Evolutionary conservation across 2,888 invertebrate genomes (phyloP).

Genomic region (Plagodis dolabraria): DNA sequence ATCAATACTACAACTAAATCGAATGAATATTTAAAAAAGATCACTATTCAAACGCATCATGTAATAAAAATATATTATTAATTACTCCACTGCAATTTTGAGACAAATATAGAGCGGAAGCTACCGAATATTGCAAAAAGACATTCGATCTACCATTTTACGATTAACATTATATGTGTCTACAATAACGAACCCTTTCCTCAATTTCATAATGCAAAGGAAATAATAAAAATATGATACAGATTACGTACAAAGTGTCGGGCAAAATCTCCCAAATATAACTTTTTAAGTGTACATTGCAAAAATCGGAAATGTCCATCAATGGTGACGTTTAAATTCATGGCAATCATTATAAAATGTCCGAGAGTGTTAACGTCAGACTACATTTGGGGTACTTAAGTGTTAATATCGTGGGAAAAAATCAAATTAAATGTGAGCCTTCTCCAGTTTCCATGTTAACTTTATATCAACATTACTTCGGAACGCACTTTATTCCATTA

Average conservation of each 20-base stretch:
- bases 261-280: slow-evolving; percentile 38
- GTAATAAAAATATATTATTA: neutral
- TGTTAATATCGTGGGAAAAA: slow-evolving; percentile 47
- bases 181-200: slow-evolving; percentile 36
- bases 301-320: slow-evolving; percentile 52
- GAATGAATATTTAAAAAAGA: too few species aligned
- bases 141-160: slow-evolving; percentile 21
- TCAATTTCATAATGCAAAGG: slow-evolving; percentile 44
- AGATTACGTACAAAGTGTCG: slow-evolving; percentile 35
- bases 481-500: slow-evolving; percentile 34
- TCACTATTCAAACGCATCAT: too few species aligned
- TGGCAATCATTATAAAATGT: slow-evolving; percentile 49
- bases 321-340: slow-evolving; percentile 47
- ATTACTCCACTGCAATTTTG: neutral
- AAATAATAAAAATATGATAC: slow-evolving; percentile 46
- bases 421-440: slow-evolving; percentile 24
- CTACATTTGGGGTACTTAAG: slow-evolving; percentile 33
- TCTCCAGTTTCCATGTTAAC: slow-evolving; percentile 33
- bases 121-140: slow-evolving; percentile 8
- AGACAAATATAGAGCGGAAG: slow-evolving; percentile 8
- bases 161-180: slow-evolving; percentile 22
- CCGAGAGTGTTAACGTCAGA: slow-evolving; percentile 43
- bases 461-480: slow-evolving; percentile 24
- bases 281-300: slow-evolving; percentile 43
- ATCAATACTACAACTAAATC: too few species aligned